Evolutionary conservation across 2,888 invertebrate species (phyloP), one percentile per base, ranked within the genome.

Genomic region (Eurytoma californica): DNA sequence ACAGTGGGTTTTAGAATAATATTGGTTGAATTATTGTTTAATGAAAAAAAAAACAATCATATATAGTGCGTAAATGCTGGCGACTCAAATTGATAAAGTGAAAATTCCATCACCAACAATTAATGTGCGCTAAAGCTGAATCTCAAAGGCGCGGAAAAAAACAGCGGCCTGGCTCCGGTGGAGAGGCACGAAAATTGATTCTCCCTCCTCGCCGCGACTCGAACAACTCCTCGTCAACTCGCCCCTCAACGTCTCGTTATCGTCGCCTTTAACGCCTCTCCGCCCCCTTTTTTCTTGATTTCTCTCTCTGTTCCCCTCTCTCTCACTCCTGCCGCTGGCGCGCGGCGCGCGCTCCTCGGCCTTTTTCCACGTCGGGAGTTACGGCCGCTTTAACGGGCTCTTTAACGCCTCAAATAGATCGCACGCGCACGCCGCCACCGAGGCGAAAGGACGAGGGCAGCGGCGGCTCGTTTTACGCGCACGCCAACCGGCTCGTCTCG

Each of bases 381-480:
- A 87, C 87, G 83, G 86, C 86, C 87, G 84, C 87, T 88, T 89
- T 88, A 87, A 88, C 86, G 83, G 86, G 85, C 86, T 86, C 86
- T 86, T 88, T 86, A 87, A 87, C 85, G 86, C 86, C 83, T 87
- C 88, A 85, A 88, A 88, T 88, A 88, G 86, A 88, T 86, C 83
- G 79, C 81, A 72, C 61, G 49, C 30, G 75, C 28, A 4, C 3
- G 28, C 47, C 47, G 63, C 63, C 69, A 75, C 80, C 77, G 49
- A 58, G 60, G 51, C 12, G 77, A 81, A 70, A 73, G 39, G 39
- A 39, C 39, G 39, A 39, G 39, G 39, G 39, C 39, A 67, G 51
- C 58, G 67, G 58, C 55, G n/a, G n/a, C 61, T 39, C 63, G 63
- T 63, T 63, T 63, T 13, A 63, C 39, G 63, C 47, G 47, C 47